These are phyloP conservation scores for Hirudo medicinalis DNA, from an alignment of 1,140 invertebrate species.

Conservation along the genomic window DNA sequence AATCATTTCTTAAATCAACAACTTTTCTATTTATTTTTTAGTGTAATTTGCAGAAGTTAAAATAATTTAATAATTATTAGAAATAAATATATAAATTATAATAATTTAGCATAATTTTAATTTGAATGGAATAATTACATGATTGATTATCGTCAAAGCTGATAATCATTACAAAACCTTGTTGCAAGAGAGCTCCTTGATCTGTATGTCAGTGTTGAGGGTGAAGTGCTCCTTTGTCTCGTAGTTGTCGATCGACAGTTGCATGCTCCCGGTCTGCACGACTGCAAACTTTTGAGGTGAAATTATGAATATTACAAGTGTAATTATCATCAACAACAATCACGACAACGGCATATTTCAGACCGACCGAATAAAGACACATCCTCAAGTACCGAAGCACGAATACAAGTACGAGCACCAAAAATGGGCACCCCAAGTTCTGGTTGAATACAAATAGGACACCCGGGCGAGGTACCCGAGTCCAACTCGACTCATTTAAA, in stretches of 20 bases:
- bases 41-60: too few relatives aligned
- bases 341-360: too few relatives aligned
- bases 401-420: neutral
- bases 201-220: slow-evolving; percentile 62
- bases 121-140: too few relatives aligned
- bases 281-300: slow-evolving; percentile 40
- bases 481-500: too few relatives aligned
- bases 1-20: too few relatives aligned
- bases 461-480: too few relatives aligned
- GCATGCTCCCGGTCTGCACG: slow-evolving; percentile 46
- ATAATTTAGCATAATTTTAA: too few relatives aligned
- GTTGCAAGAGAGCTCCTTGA: slow-evolving; percentile 63
- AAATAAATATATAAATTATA: too few relatives aligned
- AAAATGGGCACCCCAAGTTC: neutral
- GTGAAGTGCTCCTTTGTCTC: slow-evolving; percentile 39
- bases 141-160: neutral
- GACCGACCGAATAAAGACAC: neutral
- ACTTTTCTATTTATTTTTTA: too few relatives aligned
- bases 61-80: too few relatives aligned
- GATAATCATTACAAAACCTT: slow-evolving; percentile 38
- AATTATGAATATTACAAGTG: neutral
- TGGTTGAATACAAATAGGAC: too few relatives aligned
- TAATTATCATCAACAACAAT: neutral
- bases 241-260: slow-evolving; percentile 49
- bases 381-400: neutral